Evolutionary conservation across 2,888 invertebrate species (phyloP).

Genomic region (Tetragonisca angustula): DNA sequence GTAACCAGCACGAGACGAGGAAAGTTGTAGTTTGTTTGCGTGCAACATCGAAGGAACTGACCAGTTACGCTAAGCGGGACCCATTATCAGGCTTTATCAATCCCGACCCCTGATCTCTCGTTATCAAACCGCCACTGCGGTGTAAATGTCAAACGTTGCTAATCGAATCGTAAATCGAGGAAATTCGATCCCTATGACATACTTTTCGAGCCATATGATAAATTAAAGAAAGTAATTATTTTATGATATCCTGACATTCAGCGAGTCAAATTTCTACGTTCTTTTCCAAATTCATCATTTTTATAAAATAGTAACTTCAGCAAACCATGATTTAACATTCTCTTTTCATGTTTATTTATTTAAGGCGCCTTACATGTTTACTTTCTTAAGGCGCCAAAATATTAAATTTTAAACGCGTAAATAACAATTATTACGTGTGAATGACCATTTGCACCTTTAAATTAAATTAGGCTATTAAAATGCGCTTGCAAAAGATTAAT

Average conservation of each 20-base stretch:
- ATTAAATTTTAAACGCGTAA: background rate
- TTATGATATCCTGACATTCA: no score
- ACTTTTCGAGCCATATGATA: no score
- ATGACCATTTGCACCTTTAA: background rate
- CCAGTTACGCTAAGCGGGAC: conserved; percentile 61
- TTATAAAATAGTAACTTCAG: no score
- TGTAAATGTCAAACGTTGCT: conserved; percentile 20
- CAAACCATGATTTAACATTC: no score
- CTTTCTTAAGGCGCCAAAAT: background rate
- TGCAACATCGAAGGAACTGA: conserved; percentile 71
- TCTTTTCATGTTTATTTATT: no score
- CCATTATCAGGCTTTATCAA: conserved; percentile 70
- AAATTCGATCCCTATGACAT: background rate
- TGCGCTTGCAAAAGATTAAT: background rate
- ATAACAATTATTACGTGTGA: background rate
- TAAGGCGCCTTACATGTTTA: no score
- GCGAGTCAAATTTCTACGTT: no score
- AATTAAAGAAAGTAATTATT: background rate
- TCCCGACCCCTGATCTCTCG: conserved; percentile 74
- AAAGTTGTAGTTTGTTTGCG: conserved; percentile 48
- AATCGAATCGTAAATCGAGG: conserved; percentile 25
- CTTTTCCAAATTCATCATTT: no score
- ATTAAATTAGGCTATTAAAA: background rate
- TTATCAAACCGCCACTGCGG: conserved; percentile 61
- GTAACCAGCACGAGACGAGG: background rate